Base-by-base conservation (phyloP, 2,797 vertebrate species). In the Natrix natrix region DNA sequence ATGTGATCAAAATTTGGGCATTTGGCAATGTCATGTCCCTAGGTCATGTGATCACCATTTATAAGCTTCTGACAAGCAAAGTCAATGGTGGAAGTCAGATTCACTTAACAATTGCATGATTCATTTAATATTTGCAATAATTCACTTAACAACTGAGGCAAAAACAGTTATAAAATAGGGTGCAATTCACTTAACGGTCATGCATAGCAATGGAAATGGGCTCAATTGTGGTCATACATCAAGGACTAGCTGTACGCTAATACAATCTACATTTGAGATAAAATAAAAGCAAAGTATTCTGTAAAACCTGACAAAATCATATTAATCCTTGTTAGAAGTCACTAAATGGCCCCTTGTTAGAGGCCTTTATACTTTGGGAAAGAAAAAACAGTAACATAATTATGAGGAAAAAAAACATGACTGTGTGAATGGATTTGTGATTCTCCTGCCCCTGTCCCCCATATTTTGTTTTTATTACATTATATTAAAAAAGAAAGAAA, bases 401-500 rank as follows among this genome's bases (percentile, higher is more conserved):
- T 69, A 78, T 90, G 10, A 5, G 83, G 93, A 13, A n/a, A 66
- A 0, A 16, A 55, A 86, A 0, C 87, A 95, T 87, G 91, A 78
- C 86, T 93, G 92, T 91, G 24, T 56, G 89, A 10, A 78, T 63
- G 17, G 83, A 28, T 1, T 69, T 94, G 52, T 74, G 92, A 93
- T 57, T 87, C 93, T 78, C 11, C 17, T 78, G 28, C 28, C 37
- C 17, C 3, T 26, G 28, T 37, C 24, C 26, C 11, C 13, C 14
- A 92, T 63, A 59, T 95, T 90, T 95, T 91, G 22, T 43, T 5
- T 92, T 96, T 90, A 86, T 96, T 96, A 94, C 43, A 89, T 11
- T 4, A 63, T 83, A 87, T 14, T 93, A 43, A 86, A 90, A 90
- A 5, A 48, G 8, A 83, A 83, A 83, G 37, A 48, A 83, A 83